These are phyloP conservation scores for Brachylomia viminalis DNA, from an alignment of 2,888 invertebrate genomes.

Conservation along the genomic window DNA sequence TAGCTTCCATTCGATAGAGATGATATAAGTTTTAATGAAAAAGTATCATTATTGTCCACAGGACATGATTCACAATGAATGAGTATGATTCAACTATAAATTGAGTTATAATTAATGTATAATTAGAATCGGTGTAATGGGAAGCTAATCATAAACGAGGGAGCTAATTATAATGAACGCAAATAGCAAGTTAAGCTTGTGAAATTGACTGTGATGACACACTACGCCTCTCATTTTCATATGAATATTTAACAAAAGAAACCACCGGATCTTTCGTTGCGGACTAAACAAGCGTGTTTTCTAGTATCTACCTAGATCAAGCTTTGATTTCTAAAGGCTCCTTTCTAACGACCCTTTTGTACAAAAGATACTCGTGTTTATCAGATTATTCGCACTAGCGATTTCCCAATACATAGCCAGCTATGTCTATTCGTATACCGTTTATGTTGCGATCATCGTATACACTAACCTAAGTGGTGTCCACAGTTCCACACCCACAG, in stretches of 20 bases:
- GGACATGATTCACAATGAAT: slow-evolving; percentile 1
- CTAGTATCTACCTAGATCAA: slow-evolving; percentile 44
- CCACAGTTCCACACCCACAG: background rate
- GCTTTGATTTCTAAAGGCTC: slow-evolving; percentile 48
- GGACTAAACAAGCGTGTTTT: slow-evolving; percentile 28
- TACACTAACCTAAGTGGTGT: slow-evolving; percentile 21
- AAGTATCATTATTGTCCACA: slow-evolving; percentile 6
- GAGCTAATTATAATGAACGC: background rate
- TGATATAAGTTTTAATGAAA: slow-evolving; percentile 16
- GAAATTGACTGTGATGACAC: background rate
- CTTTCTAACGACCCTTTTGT: slow-evolving; percentile 32
- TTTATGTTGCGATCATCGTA: slow-evolving; percentile 38
- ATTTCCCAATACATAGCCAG: slow-evolving; percentile 35
- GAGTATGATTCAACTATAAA: background rate
- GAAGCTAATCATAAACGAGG: background rate
- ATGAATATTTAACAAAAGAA: slow-evolving; percentile 21
- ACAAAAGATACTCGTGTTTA: slow-evolving; percentile 43
- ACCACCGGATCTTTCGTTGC: slow-evolving; percentile 14
- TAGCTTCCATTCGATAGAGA: background rate
- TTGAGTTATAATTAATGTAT: background rate
- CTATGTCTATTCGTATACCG: background rate
- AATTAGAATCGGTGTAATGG: background rate
- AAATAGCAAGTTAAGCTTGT: background rate
- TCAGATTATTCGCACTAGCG: slow-evolving; percentile 48
- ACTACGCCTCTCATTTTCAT: background rate